phyloP scores from a whole-genome alignment of 2,888 invertebrate genomes.

The Pyrochroa serraticornis region DNA sequence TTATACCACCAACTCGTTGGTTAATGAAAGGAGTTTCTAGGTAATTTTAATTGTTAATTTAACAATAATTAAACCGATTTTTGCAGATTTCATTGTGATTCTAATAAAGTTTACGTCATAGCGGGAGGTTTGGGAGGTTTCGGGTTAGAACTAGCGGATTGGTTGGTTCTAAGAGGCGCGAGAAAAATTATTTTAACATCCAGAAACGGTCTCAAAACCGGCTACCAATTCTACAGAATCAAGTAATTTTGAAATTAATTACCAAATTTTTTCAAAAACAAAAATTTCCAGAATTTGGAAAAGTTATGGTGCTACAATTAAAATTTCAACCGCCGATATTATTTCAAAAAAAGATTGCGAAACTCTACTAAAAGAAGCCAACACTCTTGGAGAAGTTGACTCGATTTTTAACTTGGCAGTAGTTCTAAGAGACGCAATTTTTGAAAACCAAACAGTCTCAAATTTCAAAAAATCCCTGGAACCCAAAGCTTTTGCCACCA shows the following conservation, averaged over 20 bases:
- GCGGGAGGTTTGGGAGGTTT: constrained; percentile 90
- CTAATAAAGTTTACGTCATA: constrained; percentile 65
- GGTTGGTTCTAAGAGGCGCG: constrained; percentile 84
- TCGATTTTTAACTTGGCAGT: constrained; percentile 91
- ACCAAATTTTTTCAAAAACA: constrained; percentile 1
- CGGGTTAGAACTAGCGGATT: constrained; percentile 86
- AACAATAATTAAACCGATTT: neutral
- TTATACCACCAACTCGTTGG: neutral
- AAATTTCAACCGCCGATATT: constrained; percentile 73
- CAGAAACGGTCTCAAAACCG: constrained; percentile 71
- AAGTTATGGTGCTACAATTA: constrained; percentile 69
- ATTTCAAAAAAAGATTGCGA: constrained; percentile 72
- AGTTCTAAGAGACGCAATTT: constrained; percentile 72
- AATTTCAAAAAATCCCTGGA: constrained; percentile 70
- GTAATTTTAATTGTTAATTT: constrained; percentile 17
- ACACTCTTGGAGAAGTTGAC: constrained; percentile 70
- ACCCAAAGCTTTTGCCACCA: constrained; percentile 82
- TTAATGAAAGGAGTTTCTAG: constrained; percentile 33
- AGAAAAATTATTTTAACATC: constrained; percentile 80
- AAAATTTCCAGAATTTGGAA: constrained; percentile 66
- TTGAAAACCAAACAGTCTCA: constrained; percentile 76
- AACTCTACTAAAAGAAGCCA: constrained; percentile 68
- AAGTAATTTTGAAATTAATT: constrained; percentile 4
- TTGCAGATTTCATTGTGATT: constrained; percentile 52
- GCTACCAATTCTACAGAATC: constrained; percentile 70